Evolutionary conservation across 2,888 invertebrate genomes (phyloP).

Genomic region (Hybos culiciformis): DNA sequence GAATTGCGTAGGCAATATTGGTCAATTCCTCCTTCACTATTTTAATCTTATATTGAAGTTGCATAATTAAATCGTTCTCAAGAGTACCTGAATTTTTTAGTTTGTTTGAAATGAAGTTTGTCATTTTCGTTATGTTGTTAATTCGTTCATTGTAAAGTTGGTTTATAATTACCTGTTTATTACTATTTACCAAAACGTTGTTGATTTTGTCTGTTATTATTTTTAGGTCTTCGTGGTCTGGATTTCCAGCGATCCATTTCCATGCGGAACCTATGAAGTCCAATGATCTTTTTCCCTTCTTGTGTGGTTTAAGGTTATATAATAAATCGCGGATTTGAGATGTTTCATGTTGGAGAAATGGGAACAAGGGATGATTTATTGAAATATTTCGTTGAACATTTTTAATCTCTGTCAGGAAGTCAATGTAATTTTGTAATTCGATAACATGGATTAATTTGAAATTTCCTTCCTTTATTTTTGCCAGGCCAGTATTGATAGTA

Average conservation of each 20-base stretch:
- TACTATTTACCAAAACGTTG: background rate
- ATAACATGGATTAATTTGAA: constrained; percentile 3
- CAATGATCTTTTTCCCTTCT: background rate
- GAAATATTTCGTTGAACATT: background rate
- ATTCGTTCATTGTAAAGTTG: background rate
- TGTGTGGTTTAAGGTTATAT: background rate
- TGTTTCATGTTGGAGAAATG: background rate
- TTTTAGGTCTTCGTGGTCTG: background rate
- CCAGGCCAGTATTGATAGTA: background rate
- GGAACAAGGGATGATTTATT: background rate
- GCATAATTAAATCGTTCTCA: background rate
- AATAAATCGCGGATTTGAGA: background rate
- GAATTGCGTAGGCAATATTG: constrained; percentile 1
- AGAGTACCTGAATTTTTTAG: too few relatives aligned
- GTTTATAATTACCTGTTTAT: background rate
- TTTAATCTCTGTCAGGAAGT: background rate
- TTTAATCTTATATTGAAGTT: background rate
- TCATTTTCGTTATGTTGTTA: background rate
- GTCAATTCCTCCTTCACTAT: constrained; percentile 1
- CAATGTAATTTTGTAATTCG: background rate
- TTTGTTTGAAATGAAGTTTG: too few relatives aligned
- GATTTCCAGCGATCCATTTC: background rate
- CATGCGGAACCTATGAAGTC: background rate
- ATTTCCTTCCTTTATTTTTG: constrained; percentile 3
- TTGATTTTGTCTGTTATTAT: background rate